Evolutionary conservation across 2,888 invertebrate genomes (phyloP).

Genomic region (Fissipunctia ypsillon): DNA sequence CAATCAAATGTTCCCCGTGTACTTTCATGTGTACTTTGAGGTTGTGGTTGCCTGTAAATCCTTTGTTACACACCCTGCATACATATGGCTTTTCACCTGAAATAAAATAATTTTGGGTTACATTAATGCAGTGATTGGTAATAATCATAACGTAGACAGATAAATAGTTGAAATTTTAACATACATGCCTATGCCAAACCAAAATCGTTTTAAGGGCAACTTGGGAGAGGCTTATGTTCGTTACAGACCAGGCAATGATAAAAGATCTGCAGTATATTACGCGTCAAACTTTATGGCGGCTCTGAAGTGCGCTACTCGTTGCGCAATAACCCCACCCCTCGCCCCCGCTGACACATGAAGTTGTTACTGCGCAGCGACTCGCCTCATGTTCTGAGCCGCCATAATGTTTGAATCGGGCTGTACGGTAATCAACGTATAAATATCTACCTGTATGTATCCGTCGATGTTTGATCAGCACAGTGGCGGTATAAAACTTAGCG

Average conservation of each 20-base stretch:
- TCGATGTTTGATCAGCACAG: conserved; percentile 84
- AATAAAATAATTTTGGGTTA: conserved; percentile 52
- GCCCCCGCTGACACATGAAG: too few species aligned
- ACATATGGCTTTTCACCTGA: conserved; percentile 84
- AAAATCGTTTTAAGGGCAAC: not conserved
- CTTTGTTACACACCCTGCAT: conserved; percentile 83
- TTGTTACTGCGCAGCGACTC: too few species aligned
- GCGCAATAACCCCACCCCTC: too few species aligned
- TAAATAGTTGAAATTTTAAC: not conserved
- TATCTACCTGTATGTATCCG: conserved; percentile 84
- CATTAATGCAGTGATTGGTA: not conserved
- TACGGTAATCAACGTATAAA: not conserved
- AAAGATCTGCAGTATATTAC: not conserved
- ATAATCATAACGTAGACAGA: not conserved
- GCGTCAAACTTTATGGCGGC: too few species aligned
- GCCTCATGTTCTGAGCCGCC: too few species aligned
- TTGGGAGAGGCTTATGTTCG: not conserved
- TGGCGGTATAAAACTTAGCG: conserved; percentile 79
- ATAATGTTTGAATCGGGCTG: too few species aligned
- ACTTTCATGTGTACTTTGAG: conserved; percentile 86
- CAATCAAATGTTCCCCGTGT: conserved; percentile 82
- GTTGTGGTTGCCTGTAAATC: conserved; percentile 82
- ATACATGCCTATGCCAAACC: not conserved
- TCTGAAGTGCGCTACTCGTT: too few species aligned
- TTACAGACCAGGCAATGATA: not conserved